Evolutionary conservation across 92 coral and sea anemone genomes (phyloP), one percentile per base, ranked within the genome.

Genomic region (Nematostella vectensis): DNA sequence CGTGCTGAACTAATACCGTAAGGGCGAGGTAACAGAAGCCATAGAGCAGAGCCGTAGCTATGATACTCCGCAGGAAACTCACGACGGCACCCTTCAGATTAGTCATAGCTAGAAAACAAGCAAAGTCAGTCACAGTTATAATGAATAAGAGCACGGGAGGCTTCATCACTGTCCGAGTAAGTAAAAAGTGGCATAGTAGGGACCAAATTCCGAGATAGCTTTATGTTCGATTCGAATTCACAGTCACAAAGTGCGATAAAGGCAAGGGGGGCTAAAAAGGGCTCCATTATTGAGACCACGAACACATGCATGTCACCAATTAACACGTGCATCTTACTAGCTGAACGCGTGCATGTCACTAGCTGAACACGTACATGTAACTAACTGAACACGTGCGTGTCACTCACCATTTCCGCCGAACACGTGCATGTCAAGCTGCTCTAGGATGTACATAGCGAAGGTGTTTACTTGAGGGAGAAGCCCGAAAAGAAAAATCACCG

Each of bases 401-500:
- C 16, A 12, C 84, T 66, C 60, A 91, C 98, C 98, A 58, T 81
- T 91, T 58, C 98, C 98, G 25, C 98, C 98, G 63, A 91, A 91
- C 10, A 61, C 81, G 54, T 87, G 96, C 88, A 91, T 79, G 65
- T 91, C 98, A 58, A 91, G 44, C 62, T 91, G 98, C 55, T 91
- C 98, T 40, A 91, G 75, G 10, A 75, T 48, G 44, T 87, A 91
- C 95, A 91, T 85, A 9, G 77, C 57, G 61, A 91, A 91, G 6
- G 98, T 91, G 67, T 91, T 91, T 52, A 91, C 87, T 75, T 91
- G 98, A 16, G 98, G 98, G 12, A 91, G 69, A 43, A 91, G 59
- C 33, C 98, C 98, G 67, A 91, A 50, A 43, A 91, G 81, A 53
- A 86, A 91, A 28, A 91, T 76, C 58, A 91, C 16, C 8, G 98